These are phyloP conservation scores for Anthophora plumipes DNA, from an alignment of 2,888 invertebrate genomes.

Conservation along the genomic window DNA sequence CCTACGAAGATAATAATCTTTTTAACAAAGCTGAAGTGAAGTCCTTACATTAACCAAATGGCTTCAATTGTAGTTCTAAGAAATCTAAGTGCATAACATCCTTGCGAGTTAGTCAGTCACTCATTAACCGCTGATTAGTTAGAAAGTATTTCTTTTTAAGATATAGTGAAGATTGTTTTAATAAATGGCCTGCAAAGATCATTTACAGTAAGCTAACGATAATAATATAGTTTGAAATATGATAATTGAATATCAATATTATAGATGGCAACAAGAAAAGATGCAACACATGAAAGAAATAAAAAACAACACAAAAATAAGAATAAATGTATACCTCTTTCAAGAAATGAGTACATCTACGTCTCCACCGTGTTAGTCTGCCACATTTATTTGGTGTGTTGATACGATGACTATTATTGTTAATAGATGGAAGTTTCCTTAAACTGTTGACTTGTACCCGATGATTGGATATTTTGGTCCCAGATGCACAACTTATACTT, in stretches of 20 bases:
- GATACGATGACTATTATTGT: conserved; percentile 78
- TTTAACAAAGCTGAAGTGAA: conserved; percentile 57
- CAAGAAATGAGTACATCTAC: conserved; percentile 79
- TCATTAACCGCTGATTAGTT: conserved; percentile 62
- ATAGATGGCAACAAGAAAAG: conserved; percentile 18
- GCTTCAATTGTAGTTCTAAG: conserved; percentile 59
- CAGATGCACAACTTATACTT: conserved; percentile 71
- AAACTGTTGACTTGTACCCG: conserved; percentile 77
- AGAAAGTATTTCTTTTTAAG: conserved; percentile 57
- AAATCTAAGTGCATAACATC: conserved; percentile 63
- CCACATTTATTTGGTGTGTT: conserved; percentile 80
- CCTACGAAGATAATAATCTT: conserved; percentile 73
- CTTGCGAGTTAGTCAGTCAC: conserved; percentile 60
- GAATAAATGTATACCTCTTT: conserved; percentile 77
- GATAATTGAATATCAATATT: conserved; percentile 23
- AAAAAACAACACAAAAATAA: not conserved
- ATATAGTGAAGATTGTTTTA: conserved; percentile 60
- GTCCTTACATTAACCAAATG: conserved; percentile 60
- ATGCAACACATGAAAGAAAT: conserved; percentile 31
- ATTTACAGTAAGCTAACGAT: conserved; percentile 57
- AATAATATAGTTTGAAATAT: conserved; percentile 37
- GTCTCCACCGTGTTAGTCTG: conserved; percentile 81
- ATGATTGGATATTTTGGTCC: conserved; percentile 74
- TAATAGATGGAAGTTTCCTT: conserved; percentile 79
- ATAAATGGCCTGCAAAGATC: conserved; percentile 68